Conservation (phyloP, 2,113 vertebrate genomes). For the Solenodon paradoxus region DNA sequence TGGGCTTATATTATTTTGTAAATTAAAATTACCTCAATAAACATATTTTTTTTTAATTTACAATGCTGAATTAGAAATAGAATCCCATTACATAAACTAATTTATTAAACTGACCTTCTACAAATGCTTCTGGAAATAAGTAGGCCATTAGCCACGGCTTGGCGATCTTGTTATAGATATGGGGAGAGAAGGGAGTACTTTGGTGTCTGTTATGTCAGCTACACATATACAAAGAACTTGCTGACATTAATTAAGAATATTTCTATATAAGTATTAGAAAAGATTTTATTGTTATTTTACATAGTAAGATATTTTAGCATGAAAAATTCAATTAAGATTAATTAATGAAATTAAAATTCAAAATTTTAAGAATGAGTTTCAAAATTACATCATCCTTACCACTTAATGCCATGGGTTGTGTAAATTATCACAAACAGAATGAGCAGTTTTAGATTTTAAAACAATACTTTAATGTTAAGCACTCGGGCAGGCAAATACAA, state of each 20-base stretch:
- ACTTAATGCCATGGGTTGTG: neutral
- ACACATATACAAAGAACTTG: neutral
- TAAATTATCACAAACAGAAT: neutral
- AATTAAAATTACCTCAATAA: no score
- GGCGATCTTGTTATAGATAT: neutral
- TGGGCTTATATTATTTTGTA: no score
- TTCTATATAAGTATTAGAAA: neutral
- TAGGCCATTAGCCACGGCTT: neutral
- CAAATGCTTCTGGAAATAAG: conserved; percentile 38
- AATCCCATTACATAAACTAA: conserved; percentile 50
- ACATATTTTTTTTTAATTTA: no score
- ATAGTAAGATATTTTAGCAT: neutral
- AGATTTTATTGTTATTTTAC: neutral
- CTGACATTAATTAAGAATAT: neutral
- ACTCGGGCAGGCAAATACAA: neutral
- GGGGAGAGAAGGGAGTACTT: neutral
- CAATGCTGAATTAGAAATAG: conserved; percentile 33
- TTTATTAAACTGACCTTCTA: conserved; percentile 32
- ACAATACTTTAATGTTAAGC: neutral
- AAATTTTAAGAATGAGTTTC: conserved; percentile 14
- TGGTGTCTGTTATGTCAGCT: neutral
- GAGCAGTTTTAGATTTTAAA: neutral
- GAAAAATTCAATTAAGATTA: neutral
- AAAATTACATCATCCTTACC: neutral
- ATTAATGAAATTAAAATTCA: conserved; percentile 29